phyloP scores from a whole-genome alignment of 2,888 invertebrate species.

The Drosophila silvestris region DNA sequence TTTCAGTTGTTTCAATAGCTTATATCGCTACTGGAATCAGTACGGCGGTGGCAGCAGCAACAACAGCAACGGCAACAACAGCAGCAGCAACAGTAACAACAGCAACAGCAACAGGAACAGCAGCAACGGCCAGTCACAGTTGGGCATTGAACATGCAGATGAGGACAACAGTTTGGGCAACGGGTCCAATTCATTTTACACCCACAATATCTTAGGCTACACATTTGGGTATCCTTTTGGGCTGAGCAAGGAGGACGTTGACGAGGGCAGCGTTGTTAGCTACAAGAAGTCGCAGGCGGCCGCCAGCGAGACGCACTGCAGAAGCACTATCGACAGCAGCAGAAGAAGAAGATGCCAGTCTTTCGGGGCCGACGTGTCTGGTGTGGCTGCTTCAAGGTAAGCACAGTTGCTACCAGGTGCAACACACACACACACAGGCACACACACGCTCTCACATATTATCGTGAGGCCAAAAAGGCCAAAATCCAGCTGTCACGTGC shows the following conservation, averaged over 20 bases:
- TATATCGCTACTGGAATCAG: constrained; percentile 83
- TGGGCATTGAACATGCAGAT: constrained; percentile 60
- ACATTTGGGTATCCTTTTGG: constrained; percentile 83
- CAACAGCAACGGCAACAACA: constrained; percentile 38
- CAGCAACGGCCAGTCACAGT: constrained; percentile 31
- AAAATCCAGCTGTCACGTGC: constrained; percentile 44
- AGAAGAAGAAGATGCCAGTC: constrained; percentile 88
- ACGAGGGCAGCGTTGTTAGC: constrained; percentile 20
- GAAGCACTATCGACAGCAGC: constrained; percentile 85
- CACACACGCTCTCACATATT: not conserved
- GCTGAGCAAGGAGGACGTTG: constrained; percentile 59
- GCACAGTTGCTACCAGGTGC: constrained; percentile 47
- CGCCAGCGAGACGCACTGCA: constrained; percentile 83
- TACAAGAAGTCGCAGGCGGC: constrained; percentile 36
- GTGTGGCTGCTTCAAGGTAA: constrained; percentile 94
- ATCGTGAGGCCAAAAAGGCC: not conserved
- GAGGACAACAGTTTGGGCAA: constrained; percentile 63
- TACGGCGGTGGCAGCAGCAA: constrained; percentile 47
- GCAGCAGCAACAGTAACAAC: constrained; percentile 4
- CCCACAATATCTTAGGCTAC: constrained; percentile 84
- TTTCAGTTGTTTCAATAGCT: constrained; percentile 84
- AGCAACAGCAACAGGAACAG: constrained; percentile 1
- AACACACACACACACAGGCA: not conserved
- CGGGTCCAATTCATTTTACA: constrained; percentile 80
- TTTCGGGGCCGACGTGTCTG: constrained; percentile 87